Evolutionary conservation across 37 sponge, comb jelly and placozoan species (phyloP), one percentile per base, ranked within the genome.

Genomic region (Tethya wilhelma): DNA sequence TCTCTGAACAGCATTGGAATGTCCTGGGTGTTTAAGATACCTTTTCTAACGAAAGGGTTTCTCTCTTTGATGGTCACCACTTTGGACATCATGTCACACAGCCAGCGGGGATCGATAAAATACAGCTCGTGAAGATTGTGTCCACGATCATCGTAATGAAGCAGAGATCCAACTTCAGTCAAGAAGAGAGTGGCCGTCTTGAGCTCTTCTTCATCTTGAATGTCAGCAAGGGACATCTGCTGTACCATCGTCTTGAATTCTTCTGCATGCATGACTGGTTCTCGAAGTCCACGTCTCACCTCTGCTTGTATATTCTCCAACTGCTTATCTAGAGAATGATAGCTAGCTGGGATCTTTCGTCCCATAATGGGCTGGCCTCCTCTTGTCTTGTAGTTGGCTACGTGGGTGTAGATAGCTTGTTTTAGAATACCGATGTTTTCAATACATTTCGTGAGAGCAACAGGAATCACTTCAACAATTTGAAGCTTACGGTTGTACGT

Each of bases 61-160:
- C 64, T 81, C 77, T 90, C 90, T 17, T 83, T 77, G 60, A 96
- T 79, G 12, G 93, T 92, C 12, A 96, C 84, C 1, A 96, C 77
- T 19, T 82, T 88, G 33, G 93, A 85, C 90, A 96, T 96, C 88
- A 96, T 89, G 45, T 96, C 87, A 57, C 90, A 92, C 25, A 96
- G 87, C 96, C 96, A 96, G 44, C 87, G 87, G 28, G 96, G 96
- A 39, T 96, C 93, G 44, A 92, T 67, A 59, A 96, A 96, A 71
- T 89, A 89, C 44, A 96, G 84, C 72, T 96, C 90, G 68, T 89
- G 72, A 2, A 96, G 77, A 49, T 85, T 83, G 80, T 87, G 86
- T 39, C 83, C 87, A 5, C 93, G 64, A 67, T 96, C 96, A 72
- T 96, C 90, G 57, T 85, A 96, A 71, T 96, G 93, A 28, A 96